Base-by-base conservation (phyloP, 2,113 vertebrate genomes). In the Triplophysa dalaica region DNA sequence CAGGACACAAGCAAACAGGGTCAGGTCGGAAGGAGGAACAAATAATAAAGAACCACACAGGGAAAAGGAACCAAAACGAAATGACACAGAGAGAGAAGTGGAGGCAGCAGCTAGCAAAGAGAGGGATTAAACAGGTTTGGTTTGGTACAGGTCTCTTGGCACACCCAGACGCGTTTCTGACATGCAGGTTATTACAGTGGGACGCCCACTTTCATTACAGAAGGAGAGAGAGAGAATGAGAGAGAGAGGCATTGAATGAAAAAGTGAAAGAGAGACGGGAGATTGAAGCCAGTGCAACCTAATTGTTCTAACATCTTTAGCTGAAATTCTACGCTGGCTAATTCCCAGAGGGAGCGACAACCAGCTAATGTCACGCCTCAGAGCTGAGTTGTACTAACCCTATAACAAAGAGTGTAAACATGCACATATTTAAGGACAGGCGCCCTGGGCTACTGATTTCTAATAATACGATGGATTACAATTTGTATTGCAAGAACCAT, bases 1-100 rank as follows among this genome's bases (percentile, higher is more conserved):
- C 92, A 92, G 89, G 81, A 95, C 91, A 95, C 26, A 76, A 94
- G 94, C 93, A 94, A 92, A 94, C 83, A 86, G 81, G 91, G 91
- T 91, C 92, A 92, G 92, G 77, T 26, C 58, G 58, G 77, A 74
- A 81, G 58, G 70, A 69, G 62, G 73, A 56, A 52, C 67, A 93
- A 85, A 92, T 87, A 91, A 88, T 90, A 89, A 88, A 91, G 86
- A 89, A 91, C 77, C 77, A 73, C 58, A 91, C 88, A 90, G 86
- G 85, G 90, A 85, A 92, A 78, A 75, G 54, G 90, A 81, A 84
- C 52, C 56, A 58, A 54, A 33, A 19, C 48, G 75, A 78, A 78
- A 38, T 90, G 92, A 92, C 88, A 77, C 90, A 87, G 86, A 91
- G 85, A 91, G 91, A 85, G 92, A 82, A 83, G 80, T 83, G 80